Base-by-base conservation (phyloP, 1,140 invertebrate genomes). In the Drosophila parabipectinata region DNA sequence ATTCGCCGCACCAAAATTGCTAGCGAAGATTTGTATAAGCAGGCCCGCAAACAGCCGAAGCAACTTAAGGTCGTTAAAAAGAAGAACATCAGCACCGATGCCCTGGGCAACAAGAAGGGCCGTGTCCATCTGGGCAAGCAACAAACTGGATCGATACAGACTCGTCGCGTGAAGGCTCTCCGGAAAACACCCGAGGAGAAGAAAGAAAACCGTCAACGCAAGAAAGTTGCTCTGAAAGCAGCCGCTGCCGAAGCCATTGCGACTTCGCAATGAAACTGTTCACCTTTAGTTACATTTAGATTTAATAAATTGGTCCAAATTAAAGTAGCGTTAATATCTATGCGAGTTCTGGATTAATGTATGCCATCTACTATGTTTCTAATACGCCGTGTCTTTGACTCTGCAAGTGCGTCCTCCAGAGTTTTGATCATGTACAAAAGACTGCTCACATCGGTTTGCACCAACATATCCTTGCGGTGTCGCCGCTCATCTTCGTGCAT, bases 101-200 rank as follows among this genome's bases (percentile, higher is more conserved):
- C 93, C 8, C 95, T 99, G 91, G 98, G 98, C 62, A 96, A 96
- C 6, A 97, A 96, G 81, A 93, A 97, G 83, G 99, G 98, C 53
- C 95, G 97, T 58, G 95, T 99, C 60, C 99, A 99, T 92, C 94
- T 99, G 93, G 96, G 96, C 53, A 95, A 95, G 91, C 98, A 99
- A 90, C 95, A 98, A 88, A 94, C 98, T 12, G 93, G 94, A 21
- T 96, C 94, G 75, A 93, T 99, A 72, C 97, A 98, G 92, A 98
- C 97, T 12, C 94, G 98, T 59, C 99, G 99, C 92, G 96, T 99
- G 94, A 99, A 99, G 92, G 98, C 97, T 47, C 93, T 99, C 12
- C 96, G 95, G 76, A 97, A 96, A 89, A 94, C 95, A 0, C 84
- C 94, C 4, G 93, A 94, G 53, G 96, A 96, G 79, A 95, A 93